Percentiles rank a stretch among this genome's conserved stretches.
These are phyloP conservation scores for Chamaea fasciata DNA, from an alignment of 2,113 vertebrate genomes.

Conservation along the genomic window DNA sequence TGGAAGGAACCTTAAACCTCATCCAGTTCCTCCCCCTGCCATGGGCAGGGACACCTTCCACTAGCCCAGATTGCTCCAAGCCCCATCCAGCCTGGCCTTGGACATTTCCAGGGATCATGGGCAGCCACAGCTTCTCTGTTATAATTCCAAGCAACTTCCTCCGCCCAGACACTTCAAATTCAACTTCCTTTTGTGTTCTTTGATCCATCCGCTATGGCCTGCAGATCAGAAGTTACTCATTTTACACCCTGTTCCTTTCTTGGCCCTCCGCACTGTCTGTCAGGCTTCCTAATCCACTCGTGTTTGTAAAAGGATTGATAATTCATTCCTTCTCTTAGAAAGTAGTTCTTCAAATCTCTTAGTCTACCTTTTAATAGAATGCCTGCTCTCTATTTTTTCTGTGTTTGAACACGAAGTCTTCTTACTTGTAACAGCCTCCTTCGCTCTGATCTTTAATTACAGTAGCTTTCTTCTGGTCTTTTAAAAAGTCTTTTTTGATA, in stretches of 20 bases:
- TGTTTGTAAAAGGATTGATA: slow-evolving; percentile 29
- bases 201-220: fast-evolving
- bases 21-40: background rate
- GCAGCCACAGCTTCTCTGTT: background rate
- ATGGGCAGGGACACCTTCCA: background rate
- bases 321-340: background rate
- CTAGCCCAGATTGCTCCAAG: background rate
- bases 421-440: slow-evolving; percentile 42
- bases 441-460: slow-evolving; percentile 54
- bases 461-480: slow-evolving; percentile 40
- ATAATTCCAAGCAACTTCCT: background rate
- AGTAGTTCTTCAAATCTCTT: slow-evolving; percentile 35
- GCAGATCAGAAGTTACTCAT: background rate
- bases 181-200: background rate
- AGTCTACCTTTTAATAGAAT: slow-evolving; percentile 40
- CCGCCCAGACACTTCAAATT: background rate
- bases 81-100: fast-evolving
- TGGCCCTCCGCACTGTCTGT: background rate
- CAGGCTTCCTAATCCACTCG: background rate
- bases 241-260: background rate
- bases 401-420: slow-evolving; percentile 39
- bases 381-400: background rate
- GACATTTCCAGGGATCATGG: background rate
- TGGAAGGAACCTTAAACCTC: background rate
- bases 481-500: slow-evolving; percentile 41